These are phyloP conservation scores for Gorsachius magnificus DNA, from an alignment of 2,797 vertebrate genomes.

Conservation along the genomic window DNA sequence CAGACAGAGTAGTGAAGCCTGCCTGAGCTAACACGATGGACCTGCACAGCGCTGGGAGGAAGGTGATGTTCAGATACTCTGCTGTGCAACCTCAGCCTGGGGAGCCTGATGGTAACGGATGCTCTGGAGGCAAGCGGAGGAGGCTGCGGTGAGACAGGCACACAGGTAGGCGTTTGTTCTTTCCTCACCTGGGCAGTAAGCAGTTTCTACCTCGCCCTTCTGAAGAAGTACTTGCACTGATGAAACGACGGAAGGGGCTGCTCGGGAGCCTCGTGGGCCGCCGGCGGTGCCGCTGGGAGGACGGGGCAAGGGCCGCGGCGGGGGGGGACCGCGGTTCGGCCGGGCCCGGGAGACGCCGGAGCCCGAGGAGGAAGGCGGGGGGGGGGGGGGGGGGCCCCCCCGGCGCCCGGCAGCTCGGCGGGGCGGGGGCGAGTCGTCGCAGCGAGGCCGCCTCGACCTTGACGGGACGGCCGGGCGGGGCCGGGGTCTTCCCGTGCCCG, in stretches of 20 bases:
- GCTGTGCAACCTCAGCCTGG: neutral
- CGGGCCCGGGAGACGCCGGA: neutral
- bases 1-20: rapidly evolving
- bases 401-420: neutral
- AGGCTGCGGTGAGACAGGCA: too few relatives aligned
- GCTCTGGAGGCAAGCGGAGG: neutral
- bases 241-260: too few relatives aligned
- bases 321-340: too few relatives aligned
- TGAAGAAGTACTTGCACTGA: neutral
- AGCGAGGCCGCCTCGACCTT: neutral
- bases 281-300: too few relatives aligned
- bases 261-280: too few relatives aligned
- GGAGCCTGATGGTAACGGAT: rapidly evolving
- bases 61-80: rapidly evolving
- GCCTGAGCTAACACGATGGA: rapidly evolving
- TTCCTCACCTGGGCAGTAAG: rapidly evolving
- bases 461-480: neutral
- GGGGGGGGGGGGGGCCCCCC: too few relatives aligned
- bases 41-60: neutral
- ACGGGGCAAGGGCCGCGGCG: too few relatives aligned
- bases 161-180: neutral
- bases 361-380: neutral
- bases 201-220: rapidly evolving
- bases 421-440: neutral
- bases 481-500: neutral